Evolutionary conservation across 2,113 vertebrate genomes (phyloP), one percentile per base, ranked within the genome.

Genomic region (Grus americana): DNA sequence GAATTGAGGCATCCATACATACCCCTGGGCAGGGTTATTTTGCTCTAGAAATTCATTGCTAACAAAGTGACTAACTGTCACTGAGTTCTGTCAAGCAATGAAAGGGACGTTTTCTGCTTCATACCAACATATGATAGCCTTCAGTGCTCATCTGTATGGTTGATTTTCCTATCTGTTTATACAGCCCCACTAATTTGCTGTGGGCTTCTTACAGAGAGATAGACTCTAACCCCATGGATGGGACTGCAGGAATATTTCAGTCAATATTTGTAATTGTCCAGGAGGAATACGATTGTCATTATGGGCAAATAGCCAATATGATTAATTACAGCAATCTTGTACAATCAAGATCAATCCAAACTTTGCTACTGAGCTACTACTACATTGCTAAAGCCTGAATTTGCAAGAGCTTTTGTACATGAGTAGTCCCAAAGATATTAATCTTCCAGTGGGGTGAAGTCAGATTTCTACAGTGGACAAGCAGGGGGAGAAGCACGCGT

Each of bases 61-160:
- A 36, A 22, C 19, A 2, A 72, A 88, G 17, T 21, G 18, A 46
- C 15, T 21, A 15, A 46, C 15, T 47, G 49, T 50, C n/a, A 20
- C 30, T 84, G 68, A 20, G 14, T 66, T 89, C 30, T 70, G 11
- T 24, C 42, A 73, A 42, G 18, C 15, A 88, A n/a, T n/a, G 32
- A 63, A 72, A 47, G 12, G 20, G 14, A 7, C 0, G 0, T 79
- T 81, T 79, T 82, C 58, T 65, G 13, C 34, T 79, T 86, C 17
- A 9, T 72, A 6, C n/a, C 46, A 29, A 40, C 10, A 11, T 24
- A 54, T 6, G 7, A 36, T 42, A 42, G 34, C 15, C 61, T 71
- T 58, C 21, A 50, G 2, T 67, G 49, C 19, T 52, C 27, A 30
- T n/a, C 12, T 23, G 3, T 23, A 36, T 0, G 0, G 2, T 24